Evolutionary conservation across 2,797 vertebrate species (phyloP).

Genomic region (Setipinna tenuifilis): DNA sequence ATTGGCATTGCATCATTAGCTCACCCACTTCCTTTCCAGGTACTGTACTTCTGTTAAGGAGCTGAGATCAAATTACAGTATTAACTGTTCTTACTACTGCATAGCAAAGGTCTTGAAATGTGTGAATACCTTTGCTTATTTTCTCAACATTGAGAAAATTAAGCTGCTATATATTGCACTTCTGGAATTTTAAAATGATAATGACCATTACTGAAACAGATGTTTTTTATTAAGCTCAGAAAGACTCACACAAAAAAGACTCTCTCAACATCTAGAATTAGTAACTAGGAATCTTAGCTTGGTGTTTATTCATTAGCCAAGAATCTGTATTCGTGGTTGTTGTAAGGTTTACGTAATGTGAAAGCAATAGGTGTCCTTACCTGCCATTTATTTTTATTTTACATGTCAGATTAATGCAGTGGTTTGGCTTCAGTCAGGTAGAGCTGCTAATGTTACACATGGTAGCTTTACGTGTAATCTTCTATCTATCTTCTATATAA

Average conservation of each 20-base stretch:
- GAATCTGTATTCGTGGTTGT: too few species aligned
- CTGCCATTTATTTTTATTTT: not conserved
- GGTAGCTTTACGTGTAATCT: not conserved
- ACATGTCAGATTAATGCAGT: not conserved
- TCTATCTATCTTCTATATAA: too few species aligned
- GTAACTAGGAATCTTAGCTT: not conserved
- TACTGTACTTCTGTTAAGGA: too few species aligned
- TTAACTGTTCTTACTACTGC: too few species aligned
- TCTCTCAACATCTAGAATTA: not conserved
- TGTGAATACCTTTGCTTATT: not conserved
- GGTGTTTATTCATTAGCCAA: not conserved
- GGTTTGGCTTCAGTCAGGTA: not conserved
- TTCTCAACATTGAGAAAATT: too few species aligned
- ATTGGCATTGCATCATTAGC: not conserved
- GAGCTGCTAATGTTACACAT: not conserved
- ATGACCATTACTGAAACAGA: too few species aligned
- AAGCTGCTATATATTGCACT: not conserved
- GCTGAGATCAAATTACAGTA: too few species aligned
- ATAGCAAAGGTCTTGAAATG: not conserved
- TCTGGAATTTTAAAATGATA: not conserved
- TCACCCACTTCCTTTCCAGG: not conserved
- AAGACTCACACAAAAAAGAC: not conserved
- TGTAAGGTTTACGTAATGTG: too few species aligned
- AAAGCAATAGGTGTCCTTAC: not conserved
- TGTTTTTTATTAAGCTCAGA: not conserved